These are phyloP conservation scores for Oreochromis spilurus DNA, from an alignment of 2,113 vertebrate genomes.

Conservation along the genomic window DNA sequence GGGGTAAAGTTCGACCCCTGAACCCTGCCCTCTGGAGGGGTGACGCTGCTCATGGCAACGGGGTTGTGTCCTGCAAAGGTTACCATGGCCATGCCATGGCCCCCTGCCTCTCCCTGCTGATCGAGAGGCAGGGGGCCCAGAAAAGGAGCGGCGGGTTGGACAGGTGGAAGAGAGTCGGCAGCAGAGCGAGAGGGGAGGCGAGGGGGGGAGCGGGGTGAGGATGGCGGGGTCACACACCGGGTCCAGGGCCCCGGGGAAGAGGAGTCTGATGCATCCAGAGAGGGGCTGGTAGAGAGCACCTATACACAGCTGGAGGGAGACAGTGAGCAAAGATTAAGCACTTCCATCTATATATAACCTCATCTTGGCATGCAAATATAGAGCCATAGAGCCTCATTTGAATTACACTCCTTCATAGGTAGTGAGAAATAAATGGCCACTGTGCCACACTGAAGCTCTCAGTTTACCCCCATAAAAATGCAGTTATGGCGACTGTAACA, in stretches of 20 bases:
- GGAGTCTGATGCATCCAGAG: slow-evolving; percentile 72
- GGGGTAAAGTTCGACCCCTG: slow-evolving; percentile 61
- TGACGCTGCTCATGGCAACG: slow-evolving; percentile 82
- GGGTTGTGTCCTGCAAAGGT: slow-evolving; percentile 80
- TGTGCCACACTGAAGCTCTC: neutral
- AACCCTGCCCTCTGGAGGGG: slow-evolving; percentile 82
- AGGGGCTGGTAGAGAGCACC: slow-evolving; percentile 67
- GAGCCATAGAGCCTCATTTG: neutral
- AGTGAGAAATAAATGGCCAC: slow-evolving; percentile 8
- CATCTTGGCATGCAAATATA: neutral
- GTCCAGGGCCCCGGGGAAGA: slow-evolving; percentile 69
- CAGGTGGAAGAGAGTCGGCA: slow-evolving; percentile 6
- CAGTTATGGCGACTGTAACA: slow-evolving; percentile 24
- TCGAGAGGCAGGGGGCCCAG: slow-evolving; percentile 65
- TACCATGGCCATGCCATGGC: slow-evolving; percentile 90
- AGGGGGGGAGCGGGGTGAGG: slow-evolving; percentile 16
- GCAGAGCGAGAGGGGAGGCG: neutral
- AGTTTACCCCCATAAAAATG: slow-evolving; percentile 15
- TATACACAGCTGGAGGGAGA: slow-evolving; percentile 55
- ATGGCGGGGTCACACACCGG: slow-evolving; percentile 58
- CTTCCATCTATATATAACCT: neutral
- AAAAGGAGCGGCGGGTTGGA: slow-evolving; percentile 17
- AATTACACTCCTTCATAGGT: neutral
- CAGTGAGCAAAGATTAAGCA: neutral
- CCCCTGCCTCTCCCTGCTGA: slow-evolving; percentile 73